These are phyloP conservation scores for Hippocampus mohnikei DNA, from an alignment of 2,113 vertebrate genomes.

Conservation along the genomic window DNA sequence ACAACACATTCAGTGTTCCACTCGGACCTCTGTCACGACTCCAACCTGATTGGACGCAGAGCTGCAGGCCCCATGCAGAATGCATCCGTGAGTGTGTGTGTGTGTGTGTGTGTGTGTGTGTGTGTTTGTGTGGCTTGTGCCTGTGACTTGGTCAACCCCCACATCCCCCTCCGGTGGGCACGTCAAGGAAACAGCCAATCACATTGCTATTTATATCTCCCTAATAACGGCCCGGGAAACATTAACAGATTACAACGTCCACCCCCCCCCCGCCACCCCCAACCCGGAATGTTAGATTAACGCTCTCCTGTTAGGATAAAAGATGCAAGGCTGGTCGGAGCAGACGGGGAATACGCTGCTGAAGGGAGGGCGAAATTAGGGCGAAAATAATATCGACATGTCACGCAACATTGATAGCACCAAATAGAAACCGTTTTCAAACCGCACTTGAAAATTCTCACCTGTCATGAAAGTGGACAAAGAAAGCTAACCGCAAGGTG, in stretches of 20 bases:
- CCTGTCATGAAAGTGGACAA: no score
- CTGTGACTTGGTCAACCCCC: conserved; percentile 2
- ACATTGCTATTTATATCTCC: conserved; percentile 49
- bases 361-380: no score
- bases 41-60: background rate
- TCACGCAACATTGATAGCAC: no score
- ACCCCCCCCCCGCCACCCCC: conserved; percentile 14
- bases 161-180: conserved; percentile 15
- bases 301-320: conserved; percentile 40
- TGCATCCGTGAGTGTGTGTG: background rate
- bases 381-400: no score
- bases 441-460: no score
- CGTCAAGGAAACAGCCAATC: conserved; percentile 51
- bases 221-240: conserved; percentile 39
- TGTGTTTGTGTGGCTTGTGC: background rate
- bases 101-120: background rate
- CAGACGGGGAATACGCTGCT: background rate
- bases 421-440: no score
- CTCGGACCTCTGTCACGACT: background rate
- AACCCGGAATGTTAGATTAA: conserved; percentile 41
- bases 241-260: conserved; percentile 62
- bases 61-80: background rate
- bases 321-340: conserved; percentile 4
- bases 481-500: no score
- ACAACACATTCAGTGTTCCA: conserved; percentile 41